Percentiles rank a stretch among this genome's conserved stretches.
phyloP scores from a whole-genome alignment of 2,888 invertebrate genomes.

The Hipparchia sbordonii region DNA sequence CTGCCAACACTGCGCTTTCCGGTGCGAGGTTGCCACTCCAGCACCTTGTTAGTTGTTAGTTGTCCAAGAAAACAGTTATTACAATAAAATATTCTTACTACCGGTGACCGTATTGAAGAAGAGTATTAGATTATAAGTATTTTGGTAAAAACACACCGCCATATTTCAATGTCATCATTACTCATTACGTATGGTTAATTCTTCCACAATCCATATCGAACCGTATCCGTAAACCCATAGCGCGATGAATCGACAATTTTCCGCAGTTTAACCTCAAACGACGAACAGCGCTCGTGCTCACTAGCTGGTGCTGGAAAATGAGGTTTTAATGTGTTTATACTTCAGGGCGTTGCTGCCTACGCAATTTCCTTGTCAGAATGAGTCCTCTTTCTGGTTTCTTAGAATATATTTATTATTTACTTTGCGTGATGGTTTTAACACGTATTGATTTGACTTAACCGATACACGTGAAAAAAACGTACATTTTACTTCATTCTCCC shows the following conservation, averaged over 20 bases:
- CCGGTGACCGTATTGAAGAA: too few species aligned
- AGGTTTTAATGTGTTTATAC: not conserved
- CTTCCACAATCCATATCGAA: not conserved
- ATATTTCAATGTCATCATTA: not conserved
- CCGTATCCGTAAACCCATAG: not conserved
- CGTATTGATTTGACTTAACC: too few species aligned
- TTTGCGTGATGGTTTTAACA: too few species aligned
- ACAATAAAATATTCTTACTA: too few species aligned
- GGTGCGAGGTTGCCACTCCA: too few species aligned
- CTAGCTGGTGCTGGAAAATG: not conserved
- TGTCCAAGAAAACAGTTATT: too few species aligned
- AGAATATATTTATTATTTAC: too few species aligned
- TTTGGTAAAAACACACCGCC: not conserved
- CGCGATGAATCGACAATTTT: not conserved
- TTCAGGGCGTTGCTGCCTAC: not conserved
- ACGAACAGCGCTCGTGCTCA: not conserved
- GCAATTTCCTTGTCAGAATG: not conserved
- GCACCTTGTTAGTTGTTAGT: too few species aligned
- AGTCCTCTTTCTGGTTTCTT: not conserved
- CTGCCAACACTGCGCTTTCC: too few species aligned
- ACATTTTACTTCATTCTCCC: too few species aligned
- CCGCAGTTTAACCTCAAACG: not conserved
- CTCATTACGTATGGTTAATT: not conserved
- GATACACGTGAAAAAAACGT: too few species aligned
- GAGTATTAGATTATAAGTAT: too few species aligned